A percentile compares a stretch with the other conserved stretches of the same genome.
These are phyloP conservation scores for Eledona agricola DNA, from an alignment of 2,888 invertebrate genomes.

Conservation along the genomic window DNA sequence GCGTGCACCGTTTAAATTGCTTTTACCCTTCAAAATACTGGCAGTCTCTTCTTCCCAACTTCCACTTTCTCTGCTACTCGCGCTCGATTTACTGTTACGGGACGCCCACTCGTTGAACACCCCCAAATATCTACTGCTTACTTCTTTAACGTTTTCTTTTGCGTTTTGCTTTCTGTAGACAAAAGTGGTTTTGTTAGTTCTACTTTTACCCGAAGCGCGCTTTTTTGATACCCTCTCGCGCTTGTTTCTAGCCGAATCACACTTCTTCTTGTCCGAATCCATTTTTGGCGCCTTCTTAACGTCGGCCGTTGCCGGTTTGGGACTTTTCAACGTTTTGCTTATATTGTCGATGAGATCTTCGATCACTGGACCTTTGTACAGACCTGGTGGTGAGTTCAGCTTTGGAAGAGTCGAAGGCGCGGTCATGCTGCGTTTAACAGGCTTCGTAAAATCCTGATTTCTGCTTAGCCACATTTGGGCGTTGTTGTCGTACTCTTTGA, in stretches of 20 bases:
- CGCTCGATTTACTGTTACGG: conserved; percentile 36
- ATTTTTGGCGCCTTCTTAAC: conserved; percentile 31
- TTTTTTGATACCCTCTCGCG: conserved; percentile 55
- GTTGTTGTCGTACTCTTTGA: conserved; percentile 53
- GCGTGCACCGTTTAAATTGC: conserved; percentile 42
- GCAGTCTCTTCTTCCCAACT: conserved; percentile 68
- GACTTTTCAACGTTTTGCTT: conserved; percentile 61
- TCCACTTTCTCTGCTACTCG: conserved; percentile 7
- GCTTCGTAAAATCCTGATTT: conserved; percentile 7
- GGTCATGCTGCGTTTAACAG: conserved; percentile 40
- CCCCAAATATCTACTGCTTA: conserved; percentile 44
- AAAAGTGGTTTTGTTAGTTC: conserved; percentile 54
- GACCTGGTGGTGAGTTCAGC: conserved; percentile 35
- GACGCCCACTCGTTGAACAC: conserved; percentile 46
- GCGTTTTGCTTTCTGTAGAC: conserved; percentile 56
- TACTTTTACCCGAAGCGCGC: conserved; percentile 43
- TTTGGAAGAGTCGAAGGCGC: conserved; percentile 53
- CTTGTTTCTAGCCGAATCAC: conserved; percentile 39
- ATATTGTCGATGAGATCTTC: conserved; percentile 74
- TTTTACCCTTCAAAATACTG: conserved; percentile 62
- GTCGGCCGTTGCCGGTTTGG: conserved; percentile 54
- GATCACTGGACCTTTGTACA: conserved; percentile 73
- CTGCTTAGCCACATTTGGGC: conserved; percentile 21
- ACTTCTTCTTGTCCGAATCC: conserved; percentile 43
- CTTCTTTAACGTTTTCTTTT: conserved; percentile 52